phyloP scores from a whole-genome alignment of 2,797 vertebrate genomes.

The Danio aesculapii region DNA sequence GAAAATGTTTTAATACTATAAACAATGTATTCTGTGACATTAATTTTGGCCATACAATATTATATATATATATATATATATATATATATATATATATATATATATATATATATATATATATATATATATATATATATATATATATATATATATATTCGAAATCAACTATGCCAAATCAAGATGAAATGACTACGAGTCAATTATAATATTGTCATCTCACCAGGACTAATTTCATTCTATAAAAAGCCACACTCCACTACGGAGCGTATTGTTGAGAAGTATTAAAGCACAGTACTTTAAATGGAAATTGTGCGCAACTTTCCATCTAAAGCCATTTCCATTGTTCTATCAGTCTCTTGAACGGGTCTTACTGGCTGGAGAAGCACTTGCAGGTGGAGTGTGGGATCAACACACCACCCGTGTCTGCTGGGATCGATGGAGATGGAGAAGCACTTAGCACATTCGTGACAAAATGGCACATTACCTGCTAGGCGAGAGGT shows the following conservation, averaged over 20 bases:
- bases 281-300: not conserved
- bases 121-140: too few species aligned
- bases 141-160: too few species aligned
- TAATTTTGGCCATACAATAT: too few species aligned
- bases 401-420: constrained; percentile 64
- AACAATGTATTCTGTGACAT: too few species aligned
- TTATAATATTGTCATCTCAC: not conserved
- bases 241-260: not conserved
- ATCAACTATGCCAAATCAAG: too few species aligned
- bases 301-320: not conserved
- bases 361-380: constrained; percentile 5
- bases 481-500: constrained; percentile 63
- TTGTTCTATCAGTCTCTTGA: constrained; percentile 14
- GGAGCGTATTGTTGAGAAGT: not conserved
- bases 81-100: too few species aligned
- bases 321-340: constrained; percentile 19
- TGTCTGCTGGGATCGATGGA: constrained; percentile 37
- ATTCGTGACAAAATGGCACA: constrained; percentile 55
- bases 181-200: not conserved
- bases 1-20: too few species aligned
- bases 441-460: constrained; percentile 40
- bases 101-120: too few species aligned
- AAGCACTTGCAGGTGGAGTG: constrained; percentile 48
- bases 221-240: not conserved
- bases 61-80: too few species aligned